Base-by-base conservation (phyloP, 2,888 invertebrate species). In the Papilio demoleus region DNA sequence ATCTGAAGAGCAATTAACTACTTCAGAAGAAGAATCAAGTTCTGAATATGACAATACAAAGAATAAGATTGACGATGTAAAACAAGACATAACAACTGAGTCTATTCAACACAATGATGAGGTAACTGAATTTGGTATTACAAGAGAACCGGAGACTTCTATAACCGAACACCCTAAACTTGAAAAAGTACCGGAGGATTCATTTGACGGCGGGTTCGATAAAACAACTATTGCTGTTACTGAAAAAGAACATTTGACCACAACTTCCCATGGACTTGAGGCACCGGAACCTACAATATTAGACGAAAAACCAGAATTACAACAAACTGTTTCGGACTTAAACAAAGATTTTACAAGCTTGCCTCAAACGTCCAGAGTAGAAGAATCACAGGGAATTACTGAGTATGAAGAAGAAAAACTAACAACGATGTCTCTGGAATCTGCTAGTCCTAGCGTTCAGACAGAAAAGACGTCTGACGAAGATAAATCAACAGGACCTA, bases 61-160 rank as follows among this genome's bases (percentile, higher is more conserved):
- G 34, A 31, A 38, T n/a, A 61, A 64, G 50, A n/a, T 36, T 42
- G 58, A 66, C 0, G 60, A 53, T 42, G 63, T 61, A 56, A 36
- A 17, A 11, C 47, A 66, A 50, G 47, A 66, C 58, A 8, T 65
- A 17, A 64, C 58, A n/a, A 68, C 64, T 14, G 47, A 63, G 34
- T 24, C 50, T 8, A 17, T 34, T 42, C 53, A 68, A 53, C 3
- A 31, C 38, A 8, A 31, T 34, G 50, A 19, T 2, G 59, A 47
- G 17, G 27, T 59, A 42, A 60, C 65, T 42, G 60, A 24, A 0
- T 17, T 27, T 0, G 40, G 42, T 50, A 34, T 34, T 11, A 17
- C 31, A n/a, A 27, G 40, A 40, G 53, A 53, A 42, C 17, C 8
- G n/a, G 65, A 50, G n/a, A 50, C 50, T 40, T 27, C 24, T 3